These are phyloP conservation scores for Syngnathus acus DNA, from an alignment of 2,797 vertebrate genomes.

Conservation along the genomic window DNA sequence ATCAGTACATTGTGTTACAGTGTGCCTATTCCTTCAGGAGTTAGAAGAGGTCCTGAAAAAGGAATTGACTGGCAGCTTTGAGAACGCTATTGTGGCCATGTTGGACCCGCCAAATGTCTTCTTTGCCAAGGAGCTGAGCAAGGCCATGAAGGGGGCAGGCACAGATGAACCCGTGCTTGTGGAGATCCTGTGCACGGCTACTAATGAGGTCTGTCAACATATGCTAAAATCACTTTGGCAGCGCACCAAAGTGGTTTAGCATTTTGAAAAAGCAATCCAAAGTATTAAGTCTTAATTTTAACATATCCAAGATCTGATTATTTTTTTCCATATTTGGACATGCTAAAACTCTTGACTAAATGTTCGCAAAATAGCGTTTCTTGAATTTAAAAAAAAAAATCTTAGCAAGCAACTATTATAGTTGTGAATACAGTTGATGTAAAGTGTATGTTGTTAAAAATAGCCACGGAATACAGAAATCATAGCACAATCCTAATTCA, in stretches of 20 bases:
- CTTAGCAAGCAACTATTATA: no score
- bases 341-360: no score
- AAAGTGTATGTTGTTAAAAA: no score
- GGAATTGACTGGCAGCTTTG: constrained; percentile 72
- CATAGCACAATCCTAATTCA: no score
- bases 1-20: not conserved
- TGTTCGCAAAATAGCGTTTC: no score
- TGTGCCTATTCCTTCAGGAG: constrained; percentile 51
- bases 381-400: no score
- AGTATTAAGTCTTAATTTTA: no score
- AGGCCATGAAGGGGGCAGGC: constrained; percentile 74
- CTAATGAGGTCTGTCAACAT: constrained; percentile 60
- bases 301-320: no score
- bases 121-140: constrained; percentile 70
- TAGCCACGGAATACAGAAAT: no score
- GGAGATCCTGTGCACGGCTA: constrained; percentile 74
- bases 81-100: constrained; percentile 71
- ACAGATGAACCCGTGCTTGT: constrained; percentile 73
- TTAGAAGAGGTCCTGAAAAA: constrained; percentile 73
- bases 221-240: not conserved
- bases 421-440: no score
- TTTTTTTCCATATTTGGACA: no score
- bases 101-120: constrained; percentile 62
- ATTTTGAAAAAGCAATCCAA: no score
- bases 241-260: not conserved